Percentiles rank a stretch among this genome's conserved stretches.
Conservation (phyloP, 2,888 invertebrate species). For the Drosophila mimica region DNA sequence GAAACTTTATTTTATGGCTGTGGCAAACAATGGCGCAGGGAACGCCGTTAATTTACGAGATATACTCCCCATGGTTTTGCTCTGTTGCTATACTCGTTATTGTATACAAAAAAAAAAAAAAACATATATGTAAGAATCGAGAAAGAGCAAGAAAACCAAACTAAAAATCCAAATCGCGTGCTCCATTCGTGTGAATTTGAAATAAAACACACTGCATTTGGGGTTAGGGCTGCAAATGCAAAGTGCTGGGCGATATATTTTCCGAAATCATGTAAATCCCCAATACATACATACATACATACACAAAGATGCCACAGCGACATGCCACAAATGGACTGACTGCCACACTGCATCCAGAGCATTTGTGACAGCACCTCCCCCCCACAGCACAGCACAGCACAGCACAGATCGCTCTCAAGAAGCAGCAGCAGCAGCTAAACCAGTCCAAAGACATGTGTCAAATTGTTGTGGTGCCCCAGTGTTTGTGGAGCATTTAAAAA, state of each 20-base stretch:
- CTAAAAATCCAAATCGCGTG: constrained; percentile 40
- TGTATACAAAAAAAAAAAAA: constrained; percentile 56
- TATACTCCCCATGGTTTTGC: constrained; percentile 75
- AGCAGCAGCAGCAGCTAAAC: background rate
- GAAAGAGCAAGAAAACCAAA: background rate
- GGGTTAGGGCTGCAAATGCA: constrained; percentile 7
- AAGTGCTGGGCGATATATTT: constrained; percentile 36
- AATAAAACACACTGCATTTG: constrained; percentile 72
- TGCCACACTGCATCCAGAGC: constrained; percentile 24
- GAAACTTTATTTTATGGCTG: constrained; percentile 78
- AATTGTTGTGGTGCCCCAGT: constrained; percentile 44
- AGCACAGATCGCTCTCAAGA: constrained; percentile 1
- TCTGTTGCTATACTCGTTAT: constrained; percentile 37
- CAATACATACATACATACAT: constrained; percentile 1
- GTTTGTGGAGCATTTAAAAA: constrained; percentile 76
- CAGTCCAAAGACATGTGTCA: constrained; percentile 65
- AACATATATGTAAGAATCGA: background rate
- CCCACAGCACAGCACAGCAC: background rate
- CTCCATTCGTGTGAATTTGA: constrained; percentile 72
- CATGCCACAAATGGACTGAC: constrained; percentile 77
- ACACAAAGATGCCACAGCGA: constrained; percentile 57
- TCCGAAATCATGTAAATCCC: constrained; percentile 34
- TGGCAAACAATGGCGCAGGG: constrained; percentile 57
- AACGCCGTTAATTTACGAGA: constrained; percentile 81
- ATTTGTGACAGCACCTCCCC: constrained; percentile 47